A percentile compares a stretch with the other conserved stretches of the same genome.
Conservation (phyloP, 2,797 vertebrate species). For the Gymnocypris eckloni region DNA sequence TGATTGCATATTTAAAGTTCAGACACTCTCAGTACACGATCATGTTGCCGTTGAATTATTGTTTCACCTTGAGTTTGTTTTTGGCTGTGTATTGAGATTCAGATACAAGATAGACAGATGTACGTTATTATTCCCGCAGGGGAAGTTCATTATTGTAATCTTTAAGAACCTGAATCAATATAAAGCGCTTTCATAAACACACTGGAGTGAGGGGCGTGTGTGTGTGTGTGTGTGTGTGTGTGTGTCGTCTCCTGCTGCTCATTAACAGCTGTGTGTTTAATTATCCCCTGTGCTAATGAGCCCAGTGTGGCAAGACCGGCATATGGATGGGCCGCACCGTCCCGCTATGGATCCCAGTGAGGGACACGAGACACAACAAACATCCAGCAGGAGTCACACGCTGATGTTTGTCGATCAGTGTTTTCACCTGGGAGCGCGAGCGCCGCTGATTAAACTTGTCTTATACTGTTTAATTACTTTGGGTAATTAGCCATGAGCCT, state of each 20-base stretch:
- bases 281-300: slow-evolving; percentile 82
- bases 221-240: slow-evolving; percentile 75
- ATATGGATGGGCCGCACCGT: slow-evolving; percentile 76
- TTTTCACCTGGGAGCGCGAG: slow-evolving; percentile 1
- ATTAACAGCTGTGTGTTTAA: slow-evolving; percentile 87
- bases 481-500: slow-evolving; percentile 7
- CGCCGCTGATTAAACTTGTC: slow-evolving; percentile 18
- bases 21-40: neutral
- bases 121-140: neutral
- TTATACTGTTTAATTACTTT: slow-evolving; percentile 17
- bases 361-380: slow-evolving; percentile 43
- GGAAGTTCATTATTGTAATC: neutral
- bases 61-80: neutral
- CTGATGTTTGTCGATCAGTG: slow-evolving; percentile 24
- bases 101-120: neutral
- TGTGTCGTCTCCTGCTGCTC: slow-evolving; percentile 73
- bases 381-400: slow-evolving; percentile 1
- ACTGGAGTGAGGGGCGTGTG: slow-evolving; percentile 72
- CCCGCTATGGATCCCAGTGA: slow-evolving; percentile 46
- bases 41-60: neutral
- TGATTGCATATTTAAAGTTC: neutral
- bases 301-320: slow-evolving; percentile 78
- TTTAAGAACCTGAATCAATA: slow-evolving; percentile 10
- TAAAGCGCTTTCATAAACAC: neutral
- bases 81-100: neutral